A percentile compares a stretch with the other conserved stretches of the same genome.
Evolutionary conservation across 2,888 invertebrate species (phyloP).

Genomic region (Aelia acuminata): DNA sequence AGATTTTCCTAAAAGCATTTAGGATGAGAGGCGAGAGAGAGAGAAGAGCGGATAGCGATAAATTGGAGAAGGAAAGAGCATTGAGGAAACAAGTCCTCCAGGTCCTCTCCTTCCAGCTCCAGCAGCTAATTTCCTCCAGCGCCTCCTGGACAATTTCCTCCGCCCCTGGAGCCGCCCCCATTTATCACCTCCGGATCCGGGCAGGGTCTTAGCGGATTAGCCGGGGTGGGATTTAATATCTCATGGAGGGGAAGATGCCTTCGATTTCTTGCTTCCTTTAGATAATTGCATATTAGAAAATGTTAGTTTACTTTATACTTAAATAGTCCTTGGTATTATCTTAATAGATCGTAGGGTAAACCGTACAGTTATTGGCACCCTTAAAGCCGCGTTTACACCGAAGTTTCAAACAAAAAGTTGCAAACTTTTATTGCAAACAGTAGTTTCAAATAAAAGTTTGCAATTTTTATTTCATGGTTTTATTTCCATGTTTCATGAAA

Average conservation of each 20-base stretch:
- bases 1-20: not conserved
- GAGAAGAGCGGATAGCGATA: slow-evolving; percentile 8
- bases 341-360: too few species aligned
- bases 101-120: not conserved
- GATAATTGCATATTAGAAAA: too few species aligned
- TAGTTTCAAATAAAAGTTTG: too few species aligned
- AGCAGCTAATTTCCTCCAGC: slow-evolving; percentile 3
- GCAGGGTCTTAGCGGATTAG: not conserved
- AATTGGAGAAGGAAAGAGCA: slow-evolving; percentile 7
- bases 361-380: too few species aligned
- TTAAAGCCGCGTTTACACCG: too few species aligned
- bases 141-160: slow-evolving; percentile 32
- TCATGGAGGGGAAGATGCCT: not conserved
- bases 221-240: not conserved
- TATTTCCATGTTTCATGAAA: too few species aligned
- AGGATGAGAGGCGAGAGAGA: not conserved
- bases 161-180: not conserved
- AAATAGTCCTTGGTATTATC: too few species aligned
- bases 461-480: too few species aligned
- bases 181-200: not conserved
- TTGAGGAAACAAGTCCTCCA: not conserved
- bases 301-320: too few species aligned
- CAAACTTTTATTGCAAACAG: too few species aligned
- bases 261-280: not conserved
- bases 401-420: too few species aligned